Conservation (phyloP, 1,140 invertebrate species). For the Drosophila pandora region DNA sequence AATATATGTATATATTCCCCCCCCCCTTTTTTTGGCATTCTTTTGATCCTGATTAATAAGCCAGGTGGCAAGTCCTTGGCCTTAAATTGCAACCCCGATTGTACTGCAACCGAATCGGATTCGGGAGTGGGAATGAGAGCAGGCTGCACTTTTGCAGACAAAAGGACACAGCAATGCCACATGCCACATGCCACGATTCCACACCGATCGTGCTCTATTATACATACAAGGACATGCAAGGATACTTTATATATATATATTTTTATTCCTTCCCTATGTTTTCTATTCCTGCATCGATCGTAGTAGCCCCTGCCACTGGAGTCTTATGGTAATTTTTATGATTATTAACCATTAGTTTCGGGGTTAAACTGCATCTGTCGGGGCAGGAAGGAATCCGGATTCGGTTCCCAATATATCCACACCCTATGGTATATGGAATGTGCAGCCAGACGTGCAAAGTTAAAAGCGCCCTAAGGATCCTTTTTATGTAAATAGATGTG, state of each 20-base stretch:
- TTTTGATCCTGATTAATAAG: constrained; percentile 54
- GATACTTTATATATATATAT: constrained; percentile 1
- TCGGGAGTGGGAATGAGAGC: constrained; percentile 15
- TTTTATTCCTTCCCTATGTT: background rate
- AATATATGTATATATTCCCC: background rate
- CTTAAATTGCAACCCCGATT: constrained; percentile 1
- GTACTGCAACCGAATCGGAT: constrained; percentile 30
- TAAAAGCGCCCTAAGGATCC: constrained; percentile 61
- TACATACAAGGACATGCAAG: background rate
- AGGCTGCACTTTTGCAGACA: constrained; percentile 26
- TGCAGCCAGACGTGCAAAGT: constrained; percentile 73
- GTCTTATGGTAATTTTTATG: constrained; percentile 77
- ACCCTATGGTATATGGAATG: constrained; percentile 8
- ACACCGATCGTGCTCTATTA: background rate
- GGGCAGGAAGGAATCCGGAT: constrained; percentile 14
- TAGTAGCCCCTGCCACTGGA: constrained; percentile 3
- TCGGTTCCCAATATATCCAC: constrained; percentile 4
- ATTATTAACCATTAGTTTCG: constrained; percentile 59
- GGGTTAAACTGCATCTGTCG: constrained; percentile 76
- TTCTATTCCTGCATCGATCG: constrained; percentile 2
- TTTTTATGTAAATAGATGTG: constrained; percentile 51
- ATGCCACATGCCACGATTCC: constrained; percentile 69
- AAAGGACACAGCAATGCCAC: constrained; percentile 24
- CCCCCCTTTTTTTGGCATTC: constrained; percentile 4
- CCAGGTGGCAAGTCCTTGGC: constrained; percentile 56